Percentiles rank a stretch among this genome's conserved stretches.
These are phyloP conservation scores for Apotomis capreana DNA, from an alignment of 2,888 invertebrate species.

Conservation along the genomic window DNA sequence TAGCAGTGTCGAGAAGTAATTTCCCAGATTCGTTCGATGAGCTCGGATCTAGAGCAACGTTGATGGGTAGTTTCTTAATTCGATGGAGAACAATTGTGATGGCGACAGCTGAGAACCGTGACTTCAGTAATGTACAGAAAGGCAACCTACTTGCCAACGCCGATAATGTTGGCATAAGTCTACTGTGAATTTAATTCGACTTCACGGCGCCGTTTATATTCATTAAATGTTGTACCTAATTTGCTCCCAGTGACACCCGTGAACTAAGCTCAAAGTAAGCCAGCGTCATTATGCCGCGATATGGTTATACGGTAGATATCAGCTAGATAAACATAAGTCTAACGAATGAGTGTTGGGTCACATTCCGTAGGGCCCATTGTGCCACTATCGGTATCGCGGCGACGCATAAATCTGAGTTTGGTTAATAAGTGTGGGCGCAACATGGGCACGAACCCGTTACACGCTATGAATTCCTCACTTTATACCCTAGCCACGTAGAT, in stretches of 20 bases:
- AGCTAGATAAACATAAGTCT: slow-evolving; percentile 46
- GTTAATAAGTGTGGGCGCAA: slow-evolving; percentile 79
- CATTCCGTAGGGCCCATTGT: slow-evolving; percentile 78
- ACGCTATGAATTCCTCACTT: slow-evolving; percentile 58
- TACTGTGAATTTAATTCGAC: slow-evolving; percentile 9
- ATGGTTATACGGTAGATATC: slow-evolving; percentile 29
- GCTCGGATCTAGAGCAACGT: slow-evolving; percentile 65
- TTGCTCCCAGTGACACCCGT: slow-evolving; percentile 13
- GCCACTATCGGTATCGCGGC: slow-evolving; percentile 69
- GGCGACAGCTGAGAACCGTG: slow-evolving; percentile 46
- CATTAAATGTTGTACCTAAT: slow-evolving; percentile 17
- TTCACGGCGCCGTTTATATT: slow-evolving; percentile 5
- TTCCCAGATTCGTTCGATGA: slow-evolving; percentile 72
- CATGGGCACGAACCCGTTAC: slow-evolving; percentile 69
- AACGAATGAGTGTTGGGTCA: slow-evolving; percentile 65
- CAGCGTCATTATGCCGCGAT: slow-evolving; percentile 1
- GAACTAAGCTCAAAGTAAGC: slow-evolving; percentile 15
- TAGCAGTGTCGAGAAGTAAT: slow-evolving; percentile 67
- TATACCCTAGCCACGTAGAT: slow-evolving; percentile 40
- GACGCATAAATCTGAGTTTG: slow-evolving; percentile 78
- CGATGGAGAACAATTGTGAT: slow-evolving; percentile 58
- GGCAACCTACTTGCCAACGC: slow-evolving; percentile 61
- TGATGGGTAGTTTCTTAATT: slow-evolving; percentile 66
- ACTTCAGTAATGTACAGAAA: slow-evolving; percentile 58
- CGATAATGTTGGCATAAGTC: slow-evolving; percentile 18